Evolutionary conservation across 2,797 vertebrate genomes (phyloP).

Genomic region (Zonotrichia albicollis): DNA sequence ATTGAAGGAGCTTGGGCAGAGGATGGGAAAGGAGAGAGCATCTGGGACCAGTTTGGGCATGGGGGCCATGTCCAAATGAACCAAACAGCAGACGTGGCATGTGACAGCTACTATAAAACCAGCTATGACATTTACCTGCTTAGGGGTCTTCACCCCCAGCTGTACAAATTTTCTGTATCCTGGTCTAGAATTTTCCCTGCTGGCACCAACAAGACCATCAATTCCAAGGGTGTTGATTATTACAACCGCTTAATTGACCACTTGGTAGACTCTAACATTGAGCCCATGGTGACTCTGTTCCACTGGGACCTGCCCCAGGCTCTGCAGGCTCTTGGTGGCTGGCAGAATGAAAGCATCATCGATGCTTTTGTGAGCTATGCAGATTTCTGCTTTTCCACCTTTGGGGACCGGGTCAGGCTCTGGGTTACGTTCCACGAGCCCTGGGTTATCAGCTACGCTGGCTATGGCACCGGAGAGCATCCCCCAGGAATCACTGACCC

Average conservation of each 20-base stretch:
- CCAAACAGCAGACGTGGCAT: constrained; percentile 84
- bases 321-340: constrained; percentile 86
- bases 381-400: constrained; percentile 89
- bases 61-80: constrained; percentile 64
- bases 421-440: constrained; percentile 96
- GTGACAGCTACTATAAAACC: constrained; percentile 90
- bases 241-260: constrained; percentile 85
- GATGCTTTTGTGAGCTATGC: constrained; percentile 86
- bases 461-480: constrained; percentile 89
- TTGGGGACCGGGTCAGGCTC: constrained; percentile 87
- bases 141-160: constrained; percentile 81
- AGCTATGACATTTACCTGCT: constrained; percentile 87
- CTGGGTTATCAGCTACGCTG: constrained; percentile 90
- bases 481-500: constrained; percentile 85
- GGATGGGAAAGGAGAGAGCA: constrained; percentile 85
- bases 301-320: constrained; percentile 93
- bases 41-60: constrained; percentile 88
- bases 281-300: constrained; percentile 88
- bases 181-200: constrained; percentile 91
- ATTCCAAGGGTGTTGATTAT: constrained; percentile 79
- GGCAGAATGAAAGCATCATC: constrained; percentile 83
- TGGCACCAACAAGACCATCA: constrained; percentile 73
- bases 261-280: constrained; percentile 80
- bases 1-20: constrained; percentile 91
- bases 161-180: constrained; percentile 94